Base-by-base conservation (phyloP, 2,113 vertebrate species). In the Pungitius pungitius region DNA sequence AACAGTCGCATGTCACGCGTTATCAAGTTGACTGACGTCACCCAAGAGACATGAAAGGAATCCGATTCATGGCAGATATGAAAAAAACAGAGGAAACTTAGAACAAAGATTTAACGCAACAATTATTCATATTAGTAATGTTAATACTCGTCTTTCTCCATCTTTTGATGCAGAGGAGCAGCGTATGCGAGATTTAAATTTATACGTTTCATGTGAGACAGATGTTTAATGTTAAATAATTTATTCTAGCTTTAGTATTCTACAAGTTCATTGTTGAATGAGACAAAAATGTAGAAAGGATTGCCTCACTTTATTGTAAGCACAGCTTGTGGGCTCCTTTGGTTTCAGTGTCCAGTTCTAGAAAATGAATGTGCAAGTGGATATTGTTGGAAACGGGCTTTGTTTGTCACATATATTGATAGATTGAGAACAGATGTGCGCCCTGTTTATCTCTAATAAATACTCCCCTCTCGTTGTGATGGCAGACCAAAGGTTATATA, bases 341-440 rank as follows among this genome's bases (percentile, higher is more conserved):
- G 77, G 72, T 75, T 75, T 81, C 70, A 17, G 30, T 20, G 59
- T 73, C 42, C 42, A 69, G 35, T 66, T 82, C 66, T 35, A 9
- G 63, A 59, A 65, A 83, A 78, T 43, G 67, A 77, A 83, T 24
- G 55, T 58, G 73, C n/a, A 8, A 72, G 55, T 66, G 52, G 57
- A 81, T 76, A 61, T 65, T 64, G 37, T 70, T 76, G 68, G 73
- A 56, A 72, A 71, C 57, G 24, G 45, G 26, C 71, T 81, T 81
- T 90, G 78, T 87, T 88, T 87, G 75, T 88, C 80, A 75, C 71
- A 59, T 78, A 45, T 52, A 18, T 24, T 75, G 74, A 85, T 77
- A 1, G 55, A 88, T 77, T 84, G 67, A 74, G 42, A 89, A 75
- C 84, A 88, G 81, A 87, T 87, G 82, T 79, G 55, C 67, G 35